Conservation (phyloP, 2,888 invertebrate genomes). For the Gonocerus acuteangulatus region DNA sequence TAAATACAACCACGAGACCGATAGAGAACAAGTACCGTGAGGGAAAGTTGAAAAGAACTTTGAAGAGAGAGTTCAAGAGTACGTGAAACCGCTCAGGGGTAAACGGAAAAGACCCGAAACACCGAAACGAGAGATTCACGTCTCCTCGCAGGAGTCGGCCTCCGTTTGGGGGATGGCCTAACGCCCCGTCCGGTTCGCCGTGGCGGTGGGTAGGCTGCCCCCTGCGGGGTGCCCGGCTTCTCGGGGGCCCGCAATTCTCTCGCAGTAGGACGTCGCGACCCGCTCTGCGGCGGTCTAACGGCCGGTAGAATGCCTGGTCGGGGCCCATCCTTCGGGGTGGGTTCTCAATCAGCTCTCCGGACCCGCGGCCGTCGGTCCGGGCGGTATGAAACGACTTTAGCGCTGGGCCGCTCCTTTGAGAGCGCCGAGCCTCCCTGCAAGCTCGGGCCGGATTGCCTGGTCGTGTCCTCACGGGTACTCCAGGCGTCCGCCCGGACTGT, state of each 20-base stretch:
- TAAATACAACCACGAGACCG: conserved; percentile 60
- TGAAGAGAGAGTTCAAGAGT: conserved; percentile 53
- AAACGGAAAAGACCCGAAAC: conserved; percentile 41
- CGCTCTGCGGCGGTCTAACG: conserved; percentile 21
- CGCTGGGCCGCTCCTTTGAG: not conserved
- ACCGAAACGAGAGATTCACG: conserved; percentile 42
- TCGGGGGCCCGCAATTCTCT: conserved; percentile 28
- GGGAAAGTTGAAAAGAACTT: conserved; percentile 65
- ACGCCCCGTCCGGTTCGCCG: not conserved
- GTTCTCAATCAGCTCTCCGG: too few relatives aligned
- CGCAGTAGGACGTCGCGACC: conserved; percentile 29
- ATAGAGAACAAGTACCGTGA: conserved; percentile 62
- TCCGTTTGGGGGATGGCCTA: not conserved
- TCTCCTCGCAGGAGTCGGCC: not conserved
- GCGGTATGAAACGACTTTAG: not conserved
- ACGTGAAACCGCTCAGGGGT: conserved; percentile 51
- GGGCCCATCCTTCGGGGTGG: too few relatives aligned
- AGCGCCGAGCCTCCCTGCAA: not conserved
- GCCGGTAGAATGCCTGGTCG: too few relatives aligned
- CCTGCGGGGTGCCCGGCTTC: not conserved
- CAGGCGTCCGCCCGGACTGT: not conserved
- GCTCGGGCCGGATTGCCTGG: not conserved
- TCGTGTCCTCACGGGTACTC: not conserved
- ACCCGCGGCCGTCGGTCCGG: not conserved
- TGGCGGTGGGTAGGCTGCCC: not conserved